Conservation (phyloP, 2,888 invertebrate genomes). For the Drosophila stalkeri region DNA sequence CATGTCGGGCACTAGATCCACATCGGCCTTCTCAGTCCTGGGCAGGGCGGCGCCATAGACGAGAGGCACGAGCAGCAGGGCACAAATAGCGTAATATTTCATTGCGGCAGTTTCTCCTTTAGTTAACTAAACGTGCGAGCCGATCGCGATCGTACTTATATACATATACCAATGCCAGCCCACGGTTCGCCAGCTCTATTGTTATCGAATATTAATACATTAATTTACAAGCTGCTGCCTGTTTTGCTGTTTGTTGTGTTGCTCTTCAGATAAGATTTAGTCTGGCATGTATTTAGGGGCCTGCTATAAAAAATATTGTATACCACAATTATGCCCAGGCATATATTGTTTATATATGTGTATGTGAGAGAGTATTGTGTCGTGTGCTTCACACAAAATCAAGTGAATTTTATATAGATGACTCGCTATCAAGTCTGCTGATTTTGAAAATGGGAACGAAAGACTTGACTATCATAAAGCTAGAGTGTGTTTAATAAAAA, state of each 20-base stretch:
- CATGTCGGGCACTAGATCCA: constrained; percentile 56
- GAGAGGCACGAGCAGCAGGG: constrained; percentile 59
- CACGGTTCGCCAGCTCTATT: neutral
- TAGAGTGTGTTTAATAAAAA: no score
- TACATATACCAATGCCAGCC: constrained; percentile 44
- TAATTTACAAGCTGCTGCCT: constrained; percentile 45
- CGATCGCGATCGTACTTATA: constrained; percentile 35
- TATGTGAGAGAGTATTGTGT: neutral
- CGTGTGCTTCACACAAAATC: constrained; percentile 22
- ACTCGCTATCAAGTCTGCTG: neutral
- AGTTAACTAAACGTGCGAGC: constrained; percentile 47
- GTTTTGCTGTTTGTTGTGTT: constrained; percentile 1
- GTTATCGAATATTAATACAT: constrained; percentile 47
- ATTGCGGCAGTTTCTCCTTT: constrained; percentile 35
- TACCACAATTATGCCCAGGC: neutral
- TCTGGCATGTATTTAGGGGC: constrained; percentile 6
- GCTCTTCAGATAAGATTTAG: constrained; percentile 55
- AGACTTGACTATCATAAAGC: neutral
- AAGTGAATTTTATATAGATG: neutral
- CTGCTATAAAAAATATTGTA: constrained; percentile 14
- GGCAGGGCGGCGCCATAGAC: constrained; percentile 59
- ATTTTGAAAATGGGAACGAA: neutral
- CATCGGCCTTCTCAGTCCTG: constrained; percentile 16
- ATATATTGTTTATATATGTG: constrained; percentile 12
- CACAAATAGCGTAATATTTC: constrained; percentile 65